Evolutionary conservation across 2,797 vertebrate genomes (phyloP).

Genomic region (Alosa sapidissima): DNA sequence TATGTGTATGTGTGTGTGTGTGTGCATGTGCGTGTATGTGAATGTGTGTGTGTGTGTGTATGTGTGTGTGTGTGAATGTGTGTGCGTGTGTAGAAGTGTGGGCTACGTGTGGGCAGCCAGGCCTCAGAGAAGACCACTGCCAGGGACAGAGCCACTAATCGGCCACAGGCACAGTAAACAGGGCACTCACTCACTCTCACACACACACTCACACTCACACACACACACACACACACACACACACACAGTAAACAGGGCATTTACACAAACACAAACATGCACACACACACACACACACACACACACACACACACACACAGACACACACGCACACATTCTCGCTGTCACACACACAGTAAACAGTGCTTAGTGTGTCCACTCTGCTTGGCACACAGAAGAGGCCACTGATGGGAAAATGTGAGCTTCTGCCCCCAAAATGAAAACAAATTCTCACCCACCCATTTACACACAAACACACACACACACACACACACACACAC

Average conservation of each 20-base stretch:
- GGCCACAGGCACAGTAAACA: conserved; percentile 6
- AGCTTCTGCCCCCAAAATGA: conserved; percentile 17
- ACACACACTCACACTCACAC: conserved; percentile 8
- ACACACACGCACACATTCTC: background rate
- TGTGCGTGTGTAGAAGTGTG: background rate
- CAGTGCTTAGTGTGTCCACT: background rate
- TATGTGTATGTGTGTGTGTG: background rate
- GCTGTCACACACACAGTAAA: background rate
- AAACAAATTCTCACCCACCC: conserved; percentile 12
- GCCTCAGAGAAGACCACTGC: background rate
- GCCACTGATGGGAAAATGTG: background rate
- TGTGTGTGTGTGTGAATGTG: background rate
- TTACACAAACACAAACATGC: background rate
- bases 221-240: conserved; percentile 24
- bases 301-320: background rate
- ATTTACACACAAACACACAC: background rate
- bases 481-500: background rate
- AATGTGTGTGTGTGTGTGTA: background rate
- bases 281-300: conserved; percentile 25
- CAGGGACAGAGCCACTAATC: conserved; percentile 12
- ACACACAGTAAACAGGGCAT: background rate
- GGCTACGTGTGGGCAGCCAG: background rate
- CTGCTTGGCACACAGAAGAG: background rate
- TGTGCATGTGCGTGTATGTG: background rate
- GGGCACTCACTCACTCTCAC: background rate